These are phyloP conservation scores for Onychorhynchus coronatus DNA, from an alignment of 2,113 vertebrate genomes.

Conservation along the genomic window DNA sequence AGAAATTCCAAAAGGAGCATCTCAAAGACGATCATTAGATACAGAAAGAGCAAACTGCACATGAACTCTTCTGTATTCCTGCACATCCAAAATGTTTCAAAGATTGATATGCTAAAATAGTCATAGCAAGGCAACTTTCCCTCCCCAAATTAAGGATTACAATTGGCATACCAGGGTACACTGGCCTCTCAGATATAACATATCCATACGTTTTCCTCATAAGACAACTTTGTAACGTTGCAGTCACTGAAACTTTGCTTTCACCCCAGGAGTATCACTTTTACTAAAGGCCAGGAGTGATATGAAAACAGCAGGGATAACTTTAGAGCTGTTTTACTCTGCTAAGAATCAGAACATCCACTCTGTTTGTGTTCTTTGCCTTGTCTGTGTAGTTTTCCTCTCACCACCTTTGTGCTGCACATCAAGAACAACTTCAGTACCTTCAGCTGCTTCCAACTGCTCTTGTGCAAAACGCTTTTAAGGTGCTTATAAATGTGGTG, in stretches of 20 bases:
- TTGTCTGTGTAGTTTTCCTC: background rate
- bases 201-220: background rate
- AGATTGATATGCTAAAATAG: background rate
- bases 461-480: conserved; percentile 64
- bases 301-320: background rate
- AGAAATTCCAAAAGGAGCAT: background rate
- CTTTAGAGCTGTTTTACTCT: background rate
- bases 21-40: background rate
- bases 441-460: conserved; percentile 4
- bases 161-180: background rate
- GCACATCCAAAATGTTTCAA: background rate
- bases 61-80: background rate
- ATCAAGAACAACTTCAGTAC: background rate
- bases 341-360: background rate
- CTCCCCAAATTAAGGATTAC: background rate
- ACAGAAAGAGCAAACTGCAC: background rate
- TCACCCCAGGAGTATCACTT: background rate
- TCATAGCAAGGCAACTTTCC: background rate
- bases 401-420: background rate
- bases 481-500: conserved; percentile 45
- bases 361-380: background rate
- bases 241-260: background rate
- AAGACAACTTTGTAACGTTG: background rate
- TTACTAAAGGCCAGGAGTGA: background rate
- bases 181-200: background rate